phyloP scores from a whole-genome alignment of 2,888 invertebrate genomes.

The Dolichopus griseipennis region DNA sequence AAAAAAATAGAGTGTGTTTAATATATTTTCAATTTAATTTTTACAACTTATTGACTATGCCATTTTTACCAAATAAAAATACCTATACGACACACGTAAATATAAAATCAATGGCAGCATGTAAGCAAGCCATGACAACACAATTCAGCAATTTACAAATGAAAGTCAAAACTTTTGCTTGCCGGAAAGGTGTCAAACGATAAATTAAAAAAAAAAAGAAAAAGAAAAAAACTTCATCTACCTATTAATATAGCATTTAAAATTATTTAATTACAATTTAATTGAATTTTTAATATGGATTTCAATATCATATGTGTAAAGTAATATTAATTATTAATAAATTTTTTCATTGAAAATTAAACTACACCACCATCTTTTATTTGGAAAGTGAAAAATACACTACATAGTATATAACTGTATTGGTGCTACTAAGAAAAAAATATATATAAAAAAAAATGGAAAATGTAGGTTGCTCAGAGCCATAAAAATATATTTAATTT shows the following conservation, averaged over 20 bases:
- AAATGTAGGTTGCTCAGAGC: background rate
- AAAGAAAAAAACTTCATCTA: too few species aligned
- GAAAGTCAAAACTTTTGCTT: background rate
- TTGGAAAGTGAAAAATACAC: background rate
- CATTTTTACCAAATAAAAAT: too few species aligned
- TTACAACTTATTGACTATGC: too few species aligned
- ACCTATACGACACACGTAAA: too few species aligned
- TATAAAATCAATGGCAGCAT: background rate
- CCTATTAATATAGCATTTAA: too few species aligned
- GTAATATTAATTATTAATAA: background rate
- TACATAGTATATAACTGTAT: background rate
- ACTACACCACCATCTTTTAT: background rate
- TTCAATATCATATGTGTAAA: background rate
- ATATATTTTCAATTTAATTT: too few species aligned
- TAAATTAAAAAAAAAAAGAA: background rate
- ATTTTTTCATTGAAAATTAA: background rate
- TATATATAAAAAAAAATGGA: too few species aligned
- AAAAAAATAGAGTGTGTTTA: too few species aligned
- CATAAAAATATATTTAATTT: background rate
- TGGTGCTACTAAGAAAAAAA: conserved; percentile 1
- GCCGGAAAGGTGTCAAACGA: conserved; percentile 2
- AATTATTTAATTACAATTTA: too few species aligned
- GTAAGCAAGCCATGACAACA: background rate
- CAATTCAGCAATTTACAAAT: background rate
- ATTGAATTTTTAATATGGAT: background rate